Conservation (phyloP, 1,140 invertebrate genomes). For the Homalodisca vitripennis region DNA sequence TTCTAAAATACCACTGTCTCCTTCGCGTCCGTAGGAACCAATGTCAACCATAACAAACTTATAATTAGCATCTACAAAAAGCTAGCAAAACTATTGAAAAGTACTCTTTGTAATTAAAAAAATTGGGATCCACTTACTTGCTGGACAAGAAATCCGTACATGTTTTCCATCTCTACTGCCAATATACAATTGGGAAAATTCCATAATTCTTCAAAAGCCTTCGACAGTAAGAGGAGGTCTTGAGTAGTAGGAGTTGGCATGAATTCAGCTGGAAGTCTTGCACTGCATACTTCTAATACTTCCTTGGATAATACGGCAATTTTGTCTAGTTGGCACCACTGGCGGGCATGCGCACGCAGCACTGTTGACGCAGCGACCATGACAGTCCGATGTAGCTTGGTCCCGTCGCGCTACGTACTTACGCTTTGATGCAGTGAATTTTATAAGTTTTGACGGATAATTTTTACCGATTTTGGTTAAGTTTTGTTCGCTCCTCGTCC, state of each 20-base stretch:
- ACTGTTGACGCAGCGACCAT: no score
- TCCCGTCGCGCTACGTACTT: no score
- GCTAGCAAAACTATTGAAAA: conserved; percentile 50
- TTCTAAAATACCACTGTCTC: conserved; percentile 44
- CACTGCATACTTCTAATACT: neutral
- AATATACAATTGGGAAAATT: conserved; percentile 47
- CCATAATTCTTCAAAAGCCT: conserved; percentile 30
- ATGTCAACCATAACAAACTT: conserved; percentile 49
- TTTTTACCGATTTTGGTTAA: no score
- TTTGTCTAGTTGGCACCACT: no score
- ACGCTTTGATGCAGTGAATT: no score
- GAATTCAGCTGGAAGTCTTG: neutral
- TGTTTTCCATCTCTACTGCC: conserved; percentile 49
- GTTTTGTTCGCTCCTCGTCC: no score
- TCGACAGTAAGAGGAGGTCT: neutral
- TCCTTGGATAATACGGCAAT: no score
- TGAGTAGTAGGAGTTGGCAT: neutral
- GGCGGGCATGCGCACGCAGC: no score
- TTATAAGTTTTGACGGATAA: no score
- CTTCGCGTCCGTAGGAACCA: conserved; percentile 46
- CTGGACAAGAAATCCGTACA: conserved; percentile 48
- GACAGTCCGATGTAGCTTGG: no score
- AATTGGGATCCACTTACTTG: conserved; percentile 44
- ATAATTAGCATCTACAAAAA: conserved; percentile 49
- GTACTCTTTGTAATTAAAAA: conserved; percentile 50